Base-by-base conservation (phyloP, 2,888 invertebrate species). In the Stenodera caucasica region DNA sequence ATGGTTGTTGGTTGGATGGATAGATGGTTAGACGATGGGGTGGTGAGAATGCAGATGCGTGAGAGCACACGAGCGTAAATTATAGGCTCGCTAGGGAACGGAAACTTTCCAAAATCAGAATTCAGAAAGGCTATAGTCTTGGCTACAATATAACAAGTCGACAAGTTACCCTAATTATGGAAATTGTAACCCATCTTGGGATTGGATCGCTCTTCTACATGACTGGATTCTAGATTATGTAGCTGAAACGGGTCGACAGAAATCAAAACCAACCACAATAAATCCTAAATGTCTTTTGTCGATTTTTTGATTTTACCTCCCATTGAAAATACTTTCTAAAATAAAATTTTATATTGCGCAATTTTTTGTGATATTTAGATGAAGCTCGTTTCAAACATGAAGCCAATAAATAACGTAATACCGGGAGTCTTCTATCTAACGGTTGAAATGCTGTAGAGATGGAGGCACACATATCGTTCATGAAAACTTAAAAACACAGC, bases 51-150 rank as follows among this genome's bases (percentile, higher is more conserved):
- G 65, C 62, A 65, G 65, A 65, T 65, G 65, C 59, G 60, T 63
- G 65, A 61, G 64, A 65, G 69, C 65, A 70, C 70, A 70, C 70
- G 67, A 68, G 70, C 70, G 70, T 70, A 62, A 70, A 70, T 70
- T 70, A 70, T 69, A 67, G 66, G 66, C 70, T 65, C 58, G 58
- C 57, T 60, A 60, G 63, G 68, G 67, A 63, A 58, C 61, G 62
- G 57, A 61, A 66, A 68, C 64, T 67, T 63, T 61, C 61, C 12
- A 23, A 4, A 45, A 45, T 45, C 45, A 21, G 21, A 45, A 23
- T 45, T 45, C 21, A 45, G 21, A 23, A 6, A 12, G 23, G 12
- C 61, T 64, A 64, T 64, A 64, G 64, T 59, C 63, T 40, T 40
- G 40, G 40, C 40, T 11, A 40, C 40, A 18, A 45, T 45, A 9